A percentile compares a stretch with the other conserved stretches of the same genome.
Evolutionary conservation across 2,888 invertebrate species (phyloP).

Genomic region (Sphecodes monilicornis): DNA sequence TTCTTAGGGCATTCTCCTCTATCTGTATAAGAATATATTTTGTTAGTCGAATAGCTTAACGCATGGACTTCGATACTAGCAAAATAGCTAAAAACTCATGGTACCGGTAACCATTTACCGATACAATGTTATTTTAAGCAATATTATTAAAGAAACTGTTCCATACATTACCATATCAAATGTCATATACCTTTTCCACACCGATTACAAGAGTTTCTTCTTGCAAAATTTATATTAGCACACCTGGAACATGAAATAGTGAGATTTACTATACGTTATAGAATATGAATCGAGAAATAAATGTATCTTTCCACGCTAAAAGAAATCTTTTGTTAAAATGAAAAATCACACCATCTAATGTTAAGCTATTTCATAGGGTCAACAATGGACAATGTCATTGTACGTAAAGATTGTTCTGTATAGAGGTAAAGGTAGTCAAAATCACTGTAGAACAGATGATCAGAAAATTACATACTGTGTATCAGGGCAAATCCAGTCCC

Average conservation of each 20-base stretch:
- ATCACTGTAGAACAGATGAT: background rate
- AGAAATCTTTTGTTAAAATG: background rate
- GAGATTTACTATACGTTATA: background rate
- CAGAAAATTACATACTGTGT: conserved; percentile 78
- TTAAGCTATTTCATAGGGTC: background rate
- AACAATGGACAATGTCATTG: background rate
- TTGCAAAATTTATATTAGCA: conserved; percentile 97
- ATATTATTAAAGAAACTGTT: conserved; percentile 29
- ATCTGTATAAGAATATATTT: conserved; percentile 75
- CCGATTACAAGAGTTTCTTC: conserved; percentile 95
- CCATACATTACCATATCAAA: conserved; percentile 40
- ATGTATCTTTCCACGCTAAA: background rate
- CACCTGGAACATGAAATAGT: conserved; percentile 86
- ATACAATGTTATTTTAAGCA: background rate
- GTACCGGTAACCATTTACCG: background rate
- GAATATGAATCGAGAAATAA: background rate
- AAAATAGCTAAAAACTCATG: background rate
- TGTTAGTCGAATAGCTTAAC: background rate
- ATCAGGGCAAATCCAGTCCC: conserved; percentile 83
- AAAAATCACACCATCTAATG: background rate
- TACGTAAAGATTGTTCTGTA: conserved; percentile 1
- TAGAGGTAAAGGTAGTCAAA: background rate
- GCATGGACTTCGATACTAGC: background rate
- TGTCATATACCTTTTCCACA: conserved; percentile 90
- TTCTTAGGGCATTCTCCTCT: conserved; percentile 86